Percentiles rank a stretch among this genome's conserved stretches.
These are phyloP conservation scores for Sphaeridia pumilis DNA, from an alignment of 2,888 invertebrate species.

Conservation along the genomic window DNA sequence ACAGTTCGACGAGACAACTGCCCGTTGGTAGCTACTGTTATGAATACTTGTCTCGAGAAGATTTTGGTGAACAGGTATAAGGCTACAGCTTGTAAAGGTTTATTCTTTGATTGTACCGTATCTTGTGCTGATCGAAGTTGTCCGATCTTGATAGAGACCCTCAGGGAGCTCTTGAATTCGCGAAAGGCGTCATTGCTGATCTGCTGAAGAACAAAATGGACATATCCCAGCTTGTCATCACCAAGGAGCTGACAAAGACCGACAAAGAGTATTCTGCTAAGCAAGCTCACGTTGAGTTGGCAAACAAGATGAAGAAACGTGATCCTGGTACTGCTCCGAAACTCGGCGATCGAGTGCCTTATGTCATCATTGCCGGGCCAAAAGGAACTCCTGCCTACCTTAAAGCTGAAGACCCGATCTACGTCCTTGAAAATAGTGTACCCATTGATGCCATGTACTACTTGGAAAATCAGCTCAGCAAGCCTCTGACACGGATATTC, in stretches of 20 bases:
- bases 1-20: constrained; percentile 97
- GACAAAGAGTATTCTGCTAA: constrained; percentile 81
- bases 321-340: constrained; percentile 97
- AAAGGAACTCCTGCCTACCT: constrained; percentile 92
- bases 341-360: constrained; percentile 95
- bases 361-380: constrained; percentile 78
- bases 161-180: constrained; percentile 63
- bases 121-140: no score
- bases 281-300: constrained; percentile 96
- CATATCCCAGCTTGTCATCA: constrained; percentile 93
- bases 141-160: no score
- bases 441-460: constrained; percentile 97
- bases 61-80: constrained; percentile 79
- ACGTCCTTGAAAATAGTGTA: constrained; percentile 91
- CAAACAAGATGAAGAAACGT: constrained; percentile 90
- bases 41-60: constrained; percentile 91
- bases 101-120: no score
- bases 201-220: constrained; percentile 92
- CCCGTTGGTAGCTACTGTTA: constrained; percentile 91
- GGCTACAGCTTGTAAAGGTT: no score
- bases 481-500: constrained; percentile 91
- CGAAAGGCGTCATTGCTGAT: constrained; percentile 72
- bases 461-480: constrained; percentile 92
- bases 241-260: constrained; percentile 89
- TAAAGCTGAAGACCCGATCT: constrained; percentile 97